Conservation (phyloP, 2,797 vertebrate species). For the Aselliscus stoliczkanus region DNA sequence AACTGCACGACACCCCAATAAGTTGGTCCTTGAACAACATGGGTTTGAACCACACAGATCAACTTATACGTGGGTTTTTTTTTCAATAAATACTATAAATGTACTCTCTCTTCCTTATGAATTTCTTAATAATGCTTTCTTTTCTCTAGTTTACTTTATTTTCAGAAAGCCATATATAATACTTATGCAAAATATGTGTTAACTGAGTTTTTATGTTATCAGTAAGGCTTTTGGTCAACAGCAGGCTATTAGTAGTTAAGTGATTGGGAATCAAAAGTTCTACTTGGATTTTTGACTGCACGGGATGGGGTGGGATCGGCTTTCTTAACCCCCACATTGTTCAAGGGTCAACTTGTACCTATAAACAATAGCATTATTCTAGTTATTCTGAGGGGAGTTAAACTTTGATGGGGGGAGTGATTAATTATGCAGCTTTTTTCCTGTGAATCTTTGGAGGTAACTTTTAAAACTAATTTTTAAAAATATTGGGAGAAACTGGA, state of each 20-base stretch:
- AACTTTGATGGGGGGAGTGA: neutral
- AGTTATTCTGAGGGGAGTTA: neutral
- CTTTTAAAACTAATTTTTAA: slow-evolving; percentile 35
- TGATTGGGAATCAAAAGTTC: neutral
- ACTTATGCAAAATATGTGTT: neutral
- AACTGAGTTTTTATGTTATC: neutral
- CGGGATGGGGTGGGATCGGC: neutral
- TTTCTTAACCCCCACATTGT: neutral
- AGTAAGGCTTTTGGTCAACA: neutral
- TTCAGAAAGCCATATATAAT: neutral
- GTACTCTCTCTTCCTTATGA: neutral
- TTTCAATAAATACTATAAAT: neutral
- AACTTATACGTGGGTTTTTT: neutral
- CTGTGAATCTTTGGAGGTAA: neutral
- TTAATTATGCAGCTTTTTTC: neutral
- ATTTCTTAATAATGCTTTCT: neutral
- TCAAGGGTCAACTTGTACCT: neutral
- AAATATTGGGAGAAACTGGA: slow-evolving; percentile 9
- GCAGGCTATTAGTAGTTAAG: neutral
- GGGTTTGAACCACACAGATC: neutral
- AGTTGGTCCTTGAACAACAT: neutral
- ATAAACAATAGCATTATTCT: neutral
- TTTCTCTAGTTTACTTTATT: neutral
- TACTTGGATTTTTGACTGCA: neutral
- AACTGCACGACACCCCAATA: neutral